A percentile compares a stretch with the other conserved stretches of the same genome.
Evolutionary conservation across 2,888 invertebrate species (phyloP).

Genomic region (Apamea epomidion): DNA sequence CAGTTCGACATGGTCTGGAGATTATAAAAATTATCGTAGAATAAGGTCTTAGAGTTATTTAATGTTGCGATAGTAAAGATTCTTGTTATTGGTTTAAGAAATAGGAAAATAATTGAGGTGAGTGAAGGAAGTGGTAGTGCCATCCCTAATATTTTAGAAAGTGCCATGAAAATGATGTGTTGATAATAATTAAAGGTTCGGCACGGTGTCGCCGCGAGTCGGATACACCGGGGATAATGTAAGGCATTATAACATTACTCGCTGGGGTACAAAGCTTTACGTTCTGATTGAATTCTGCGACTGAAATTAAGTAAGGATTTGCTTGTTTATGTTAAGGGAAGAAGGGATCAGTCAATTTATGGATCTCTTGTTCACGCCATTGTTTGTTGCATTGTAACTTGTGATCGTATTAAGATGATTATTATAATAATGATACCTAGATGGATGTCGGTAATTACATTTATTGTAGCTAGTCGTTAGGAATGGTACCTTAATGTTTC

Average conservation of each 20-base stretch:
- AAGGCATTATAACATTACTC: conserved; percentile 89
- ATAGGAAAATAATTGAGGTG: conserved; percentile 34
- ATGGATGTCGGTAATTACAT: conserved; percentile 49
- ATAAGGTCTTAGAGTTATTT: conserved; percentile 48
- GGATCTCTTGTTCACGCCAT: conserved; percentile 81
- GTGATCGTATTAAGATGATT: conserved; percentile 42
- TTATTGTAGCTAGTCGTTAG: conserved; percentile 30
- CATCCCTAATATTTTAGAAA: conserved; percentile 84
- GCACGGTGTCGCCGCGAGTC: conserved; percentile 83
- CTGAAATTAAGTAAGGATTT: conserved; percentile 91
- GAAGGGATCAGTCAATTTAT: conserved; percentile 87
- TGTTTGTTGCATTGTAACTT: conserved; percentile 72
- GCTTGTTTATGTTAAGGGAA: conserved; percentile 88
- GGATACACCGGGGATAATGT: conserved; percentile 85
- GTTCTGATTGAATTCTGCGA: conserved; percentile 90
- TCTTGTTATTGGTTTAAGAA: conserved; percentile 33
- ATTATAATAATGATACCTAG: conserved; percentile 53
- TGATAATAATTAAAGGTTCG: conserved; percentile 91
- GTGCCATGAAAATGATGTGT: conserved; percentile 89
- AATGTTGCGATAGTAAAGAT: conserved; percentile 44
- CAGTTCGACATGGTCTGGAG: conserved; percentile 62
- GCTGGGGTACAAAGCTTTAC: conserved; percentile 87
- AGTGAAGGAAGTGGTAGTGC: conserved; percentile 56
- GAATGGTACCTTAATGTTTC: conserved; percentile 19
- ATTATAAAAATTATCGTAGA: conserved; percentile 50